phyloP scores from a whole-genome alignment of 2,797 vertebrate genomes.

The Dendrocincla tyrannina region DNA sequence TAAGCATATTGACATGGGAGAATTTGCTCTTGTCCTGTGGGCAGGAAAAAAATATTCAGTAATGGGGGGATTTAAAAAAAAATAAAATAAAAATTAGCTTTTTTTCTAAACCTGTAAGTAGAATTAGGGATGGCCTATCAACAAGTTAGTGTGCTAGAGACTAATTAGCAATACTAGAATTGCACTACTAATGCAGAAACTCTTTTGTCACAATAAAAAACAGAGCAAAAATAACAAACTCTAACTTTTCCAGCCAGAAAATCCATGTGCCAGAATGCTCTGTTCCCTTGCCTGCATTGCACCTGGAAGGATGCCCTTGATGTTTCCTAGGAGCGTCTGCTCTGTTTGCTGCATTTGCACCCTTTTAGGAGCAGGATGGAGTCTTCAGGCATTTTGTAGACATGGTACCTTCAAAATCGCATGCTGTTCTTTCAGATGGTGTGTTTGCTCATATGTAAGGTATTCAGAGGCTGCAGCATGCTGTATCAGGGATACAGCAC shows the following conservation, averaged over 20 bases:
- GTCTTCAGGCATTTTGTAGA: background rate
- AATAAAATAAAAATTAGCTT: background rate
- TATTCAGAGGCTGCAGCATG: background rate
- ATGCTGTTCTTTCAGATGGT: background rate
- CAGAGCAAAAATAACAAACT: background rate
- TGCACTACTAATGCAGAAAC: background rate
- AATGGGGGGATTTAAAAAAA: constrained; percentile 45
- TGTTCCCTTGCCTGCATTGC: background rate
- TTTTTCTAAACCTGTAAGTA: background rate
- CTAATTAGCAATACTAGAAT: background rate
- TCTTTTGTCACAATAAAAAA: background rate
- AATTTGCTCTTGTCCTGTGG: constrained; percentile 80
- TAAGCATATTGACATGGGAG: constrained; percentile 81
- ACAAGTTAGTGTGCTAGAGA: background rate
- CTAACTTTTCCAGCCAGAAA: background rate
- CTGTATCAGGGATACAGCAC: background rate
- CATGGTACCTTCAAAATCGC: background rate
- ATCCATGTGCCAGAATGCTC: background rate
- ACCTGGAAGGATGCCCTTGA: background rate
- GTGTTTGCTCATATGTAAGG: background rate
- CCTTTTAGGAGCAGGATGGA: background rate
- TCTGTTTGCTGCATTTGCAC: background rate
- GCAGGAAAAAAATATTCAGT: constrained; percentile 77
- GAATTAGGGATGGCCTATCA: background rate
- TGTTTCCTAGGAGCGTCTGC: background rate